Conservation (phyloP, 2,888 invertebrate genomes). For the Ceriagrion tenellum region DNA sequence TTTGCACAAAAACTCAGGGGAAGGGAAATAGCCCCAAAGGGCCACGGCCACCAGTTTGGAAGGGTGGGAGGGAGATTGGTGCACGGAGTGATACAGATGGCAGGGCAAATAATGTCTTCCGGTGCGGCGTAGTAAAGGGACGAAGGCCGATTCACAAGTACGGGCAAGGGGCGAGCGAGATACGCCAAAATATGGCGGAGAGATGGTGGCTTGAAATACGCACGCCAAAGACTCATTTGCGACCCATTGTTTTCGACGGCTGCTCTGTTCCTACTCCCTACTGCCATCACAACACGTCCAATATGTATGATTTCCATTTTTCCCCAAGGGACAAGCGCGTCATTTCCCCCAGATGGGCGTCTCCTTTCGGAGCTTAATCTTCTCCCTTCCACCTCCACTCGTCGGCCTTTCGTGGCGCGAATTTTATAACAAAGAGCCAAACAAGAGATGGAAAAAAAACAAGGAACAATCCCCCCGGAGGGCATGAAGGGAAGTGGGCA, state of each 20-base stretch:
- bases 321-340: neutral
- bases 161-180: neutral
- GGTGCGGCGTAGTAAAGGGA: neutral
- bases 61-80: neutral
- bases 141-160: neutral
- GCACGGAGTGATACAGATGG: neutral
- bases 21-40: neutral
- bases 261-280: neutral
- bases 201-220: neutral
- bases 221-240: conserved; percentile 26
- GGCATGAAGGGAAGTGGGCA: too few species aligned
- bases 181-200: too few species aligned
- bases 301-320: neutral
- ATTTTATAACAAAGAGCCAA: neutral
- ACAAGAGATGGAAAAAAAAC: neutral
- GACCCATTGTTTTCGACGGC: neutral
- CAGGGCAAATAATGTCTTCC: neutral
- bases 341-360: neutral
- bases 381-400: neutral
- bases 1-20: neutral
- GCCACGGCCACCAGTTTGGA: neutral
- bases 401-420: neutral
- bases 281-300: neutral
- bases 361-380: neutral
- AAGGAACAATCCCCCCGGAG: too few species aligned